A percentile compares a stretch with the other conserved stretches of the same genome.
Evolutionary conservation across 1,140 invertebrate genomes (phyloP).

Genomic region (Pseudomyrmex pallidus): DNA sequence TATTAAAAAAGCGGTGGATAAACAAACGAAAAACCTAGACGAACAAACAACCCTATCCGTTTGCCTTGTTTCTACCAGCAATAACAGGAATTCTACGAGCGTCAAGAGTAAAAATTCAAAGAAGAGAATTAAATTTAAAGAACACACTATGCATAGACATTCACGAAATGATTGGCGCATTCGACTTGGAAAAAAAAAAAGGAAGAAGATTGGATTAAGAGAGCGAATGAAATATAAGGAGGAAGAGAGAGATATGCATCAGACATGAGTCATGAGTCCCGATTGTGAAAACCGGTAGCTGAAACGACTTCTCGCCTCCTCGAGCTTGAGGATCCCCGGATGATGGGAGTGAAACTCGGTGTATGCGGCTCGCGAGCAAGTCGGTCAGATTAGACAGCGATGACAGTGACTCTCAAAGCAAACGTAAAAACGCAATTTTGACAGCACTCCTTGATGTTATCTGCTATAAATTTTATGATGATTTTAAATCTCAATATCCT

Average conservation of each 20-base stretch:
- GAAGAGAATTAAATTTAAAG: not conserved
- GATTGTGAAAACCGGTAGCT: conserved; percentile 65
- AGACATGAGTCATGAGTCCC: conserved; percentile 52
- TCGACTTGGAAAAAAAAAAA: not conserved
- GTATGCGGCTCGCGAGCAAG: conserved; percentile 56
- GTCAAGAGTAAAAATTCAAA: conserved; percentile 8
- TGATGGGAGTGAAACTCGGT: conserved; percentile 60
- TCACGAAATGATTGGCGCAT: conserved; percentile 25
- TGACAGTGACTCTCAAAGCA: conserved; percentile 56
- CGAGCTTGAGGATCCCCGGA: conserved; percentile 50
- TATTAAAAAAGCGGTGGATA: not conserved
- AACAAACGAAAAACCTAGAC: not conserved
- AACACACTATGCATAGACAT: not conserved
- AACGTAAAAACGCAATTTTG: not conserved
- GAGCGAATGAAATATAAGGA: conserved; percentile 7
- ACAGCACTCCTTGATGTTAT: not conserved
- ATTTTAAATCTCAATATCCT: too few relatives aligned
- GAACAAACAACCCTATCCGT: not conserved
- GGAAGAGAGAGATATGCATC: not conserved
- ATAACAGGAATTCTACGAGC: conserved; percentile 4
- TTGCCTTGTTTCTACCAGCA: not conserved
- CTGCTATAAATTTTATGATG: too few relatives aligned
- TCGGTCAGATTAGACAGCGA: conserved; percentile 66
- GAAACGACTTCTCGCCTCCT: conserved; percentile 37
- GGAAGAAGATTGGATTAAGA: not conserved